These are phyloP conservation scores for Neodiprion pinetum DNA, from an alignment of 1,140 invertebrate genomes.

Conservation along the genomic window DNA sequence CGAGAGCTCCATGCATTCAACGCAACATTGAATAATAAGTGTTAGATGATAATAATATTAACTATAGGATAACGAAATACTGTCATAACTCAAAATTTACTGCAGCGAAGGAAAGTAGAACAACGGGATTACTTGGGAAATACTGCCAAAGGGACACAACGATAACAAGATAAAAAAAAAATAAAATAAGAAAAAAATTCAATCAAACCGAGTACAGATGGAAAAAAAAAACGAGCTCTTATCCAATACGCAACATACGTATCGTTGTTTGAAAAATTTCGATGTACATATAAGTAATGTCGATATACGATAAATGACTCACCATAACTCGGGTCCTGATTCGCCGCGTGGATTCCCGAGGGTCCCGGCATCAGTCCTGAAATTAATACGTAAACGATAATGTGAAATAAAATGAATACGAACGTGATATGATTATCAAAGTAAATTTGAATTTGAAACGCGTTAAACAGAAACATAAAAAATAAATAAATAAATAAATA, in stretches of 20 bases:
- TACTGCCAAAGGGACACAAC: background rate
- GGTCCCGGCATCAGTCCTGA: slow-evolving; percentile 80
- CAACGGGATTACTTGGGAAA: too few relatives aligned
- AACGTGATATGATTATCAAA: background rate
- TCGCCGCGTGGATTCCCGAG: slow-evolving; percentile 75
- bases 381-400: slow-evolving; percentile 32
- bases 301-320: slow-evolving; percentile 59
- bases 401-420: slow-evolving; percentile 42
- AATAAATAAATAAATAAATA: slow-evolving; percentile 25
- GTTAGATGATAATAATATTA: background rate
- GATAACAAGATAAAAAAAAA: background rate
- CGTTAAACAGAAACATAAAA: slow-evolving; percentile 12
- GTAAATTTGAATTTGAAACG: background rate
- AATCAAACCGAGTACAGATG: slow-evolving; percentile 3
- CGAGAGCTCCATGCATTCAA: slow-evolving; percentile 64
- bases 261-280: slow-evolving; percentile 25
- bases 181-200: background rate
- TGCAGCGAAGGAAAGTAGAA: background rate
- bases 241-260: slow-evolving; percentile 21
- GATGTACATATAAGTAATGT: slow-evolving; percentile 27
- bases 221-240: slow-evolving; percentile 43
- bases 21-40: slow-evolving; percentile 50
- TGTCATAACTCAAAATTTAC: background rate
- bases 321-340: slow-evolving; percentile 80
- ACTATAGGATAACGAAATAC: too few relatives aligned